Conservation (phyloP, 2,113 vertebrate genomes). For the Talpa occidentalis region DNA sequence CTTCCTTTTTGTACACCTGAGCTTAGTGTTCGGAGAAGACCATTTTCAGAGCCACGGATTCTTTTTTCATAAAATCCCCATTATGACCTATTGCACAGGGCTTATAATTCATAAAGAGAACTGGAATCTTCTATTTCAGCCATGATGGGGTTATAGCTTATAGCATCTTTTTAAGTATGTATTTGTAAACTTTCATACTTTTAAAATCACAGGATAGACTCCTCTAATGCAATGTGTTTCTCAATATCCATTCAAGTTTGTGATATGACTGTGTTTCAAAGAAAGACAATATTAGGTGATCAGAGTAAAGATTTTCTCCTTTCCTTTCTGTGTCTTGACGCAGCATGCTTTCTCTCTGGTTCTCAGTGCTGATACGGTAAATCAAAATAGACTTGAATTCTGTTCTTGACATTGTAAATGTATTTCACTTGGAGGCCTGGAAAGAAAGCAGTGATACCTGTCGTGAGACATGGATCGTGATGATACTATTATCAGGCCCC, state of each 20-base stretch:
- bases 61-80: background rate
- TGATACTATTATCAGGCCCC: background rate
- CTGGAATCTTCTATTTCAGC: conserved; percentile 41
- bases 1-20: conserved; percentile 35
- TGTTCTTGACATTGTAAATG: background rate
- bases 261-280: conserved; percentile 19
- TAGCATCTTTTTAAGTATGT: background rate
- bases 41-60: background rate
- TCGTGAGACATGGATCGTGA: background rate
- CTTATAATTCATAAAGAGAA: background rate
- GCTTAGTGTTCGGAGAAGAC: background rate
- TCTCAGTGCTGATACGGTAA: background rate
- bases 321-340: conserved; percentile 16
- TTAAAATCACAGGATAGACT: conserved; percentile 26
- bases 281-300: background rate
- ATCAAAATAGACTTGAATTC: conserved; percentile 38
- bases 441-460: background rate
- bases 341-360: conserved; percentile 11
- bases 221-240: conserved; percentile 30
- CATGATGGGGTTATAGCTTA: background rate
- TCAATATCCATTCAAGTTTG: conserved; percentile 3
- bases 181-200: conserved; percentile 5
- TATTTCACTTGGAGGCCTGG: background rate
- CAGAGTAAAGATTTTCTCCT: background rate
- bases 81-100: conserved; percentile 6